Evolutionary conservation across 2,113 vertebrate genomes (phyloP), one percentile per base, ranked within the genome.

Genomic region (Pedionomus torquatus): DNA sequence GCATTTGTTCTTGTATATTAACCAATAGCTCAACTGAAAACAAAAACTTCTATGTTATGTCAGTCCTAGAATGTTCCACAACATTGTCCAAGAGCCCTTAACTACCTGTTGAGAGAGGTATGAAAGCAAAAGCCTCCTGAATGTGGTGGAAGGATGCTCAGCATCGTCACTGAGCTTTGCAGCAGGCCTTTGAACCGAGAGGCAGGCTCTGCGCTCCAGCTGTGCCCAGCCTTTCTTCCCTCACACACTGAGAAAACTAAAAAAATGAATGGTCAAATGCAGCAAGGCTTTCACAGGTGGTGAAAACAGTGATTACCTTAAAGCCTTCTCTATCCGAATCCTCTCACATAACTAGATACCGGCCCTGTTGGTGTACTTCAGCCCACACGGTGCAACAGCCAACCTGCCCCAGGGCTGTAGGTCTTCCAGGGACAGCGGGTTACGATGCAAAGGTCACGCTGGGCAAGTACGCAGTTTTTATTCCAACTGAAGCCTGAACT

Each of bases 401-500:
- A 55, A 48, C 44, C 44, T 87, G 85, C 44, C 46, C 55, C 79
- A 13, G 58, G 82, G 90, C 28, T 24, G 30, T 8, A 28, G 83
- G 83, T 82, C 10, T 0, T 68, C 37, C 54, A 18, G 83, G 95
- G 92, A 87, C 89, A 91, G 4, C 3, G 65, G 65, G 77, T 51
- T 61, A 8, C 5, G 24, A 44, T n/a, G 85, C 58, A 28, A 54
- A 57, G 65, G 77, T 72, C 84, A 79, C 0, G 0, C 70, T 35
- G 52, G 65, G 83, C 69, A 65, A 89, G 20, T 7, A 20, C 28
- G 28, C 30, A 26, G 52, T 35, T 93, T 80, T 58, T 72, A 89
- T 72, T 93, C 61, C 77, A 87, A 33, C 46, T 87, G 86, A 86
- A 86, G 89, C 48, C 77, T 48, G 49, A 95, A 31, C 90, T 83